phyloP scores from a whole-genome alignment of 2,888 invertebrate genomes.

The Platycheirus albimanus region DNA sequence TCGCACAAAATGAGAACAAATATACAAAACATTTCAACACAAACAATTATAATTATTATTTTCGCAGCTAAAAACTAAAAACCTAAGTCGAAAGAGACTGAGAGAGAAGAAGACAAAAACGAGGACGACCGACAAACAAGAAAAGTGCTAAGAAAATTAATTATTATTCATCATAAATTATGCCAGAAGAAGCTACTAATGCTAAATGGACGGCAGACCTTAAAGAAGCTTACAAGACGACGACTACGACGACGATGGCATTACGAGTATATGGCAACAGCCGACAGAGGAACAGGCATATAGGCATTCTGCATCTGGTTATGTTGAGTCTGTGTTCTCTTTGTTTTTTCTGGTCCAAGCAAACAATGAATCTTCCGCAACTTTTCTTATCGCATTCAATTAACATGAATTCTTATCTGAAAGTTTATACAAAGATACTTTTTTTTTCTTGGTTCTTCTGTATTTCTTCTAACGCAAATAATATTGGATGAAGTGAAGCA shows the following conservation, averaged over 20 bases:
- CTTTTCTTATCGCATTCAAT: slow-evolving; percentile 71
- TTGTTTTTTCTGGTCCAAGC: slow-evolving; percentile 35
- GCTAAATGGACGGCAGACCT: slow-evolving; percentile 21
- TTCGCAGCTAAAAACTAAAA: slow-evolving; percentile 36
- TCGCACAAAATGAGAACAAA: slow-evolving; percentile 48
- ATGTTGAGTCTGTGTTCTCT: neutral
- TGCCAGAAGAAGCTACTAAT: slow-evolving; percentile 18
- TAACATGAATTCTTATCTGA: slow-evolving; percentile 73
- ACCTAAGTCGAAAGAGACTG: slow-evolving; percentile 10
- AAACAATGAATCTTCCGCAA: slow-evolving; percentile 71
- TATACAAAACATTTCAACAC: slow-evolving; percentile 25
- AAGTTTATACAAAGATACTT: slow-evolving; percentile 38
- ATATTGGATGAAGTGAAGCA: neutral
- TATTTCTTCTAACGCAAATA: slow-evolving; percentile 54
- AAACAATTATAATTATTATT: slow-evolving; percentile 43
- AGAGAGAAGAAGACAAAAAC: slow-evolving; percentile 1
- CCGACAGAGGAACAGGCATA: neutral
- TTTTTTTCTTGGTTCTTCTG: slow-evolving; percentile 12
- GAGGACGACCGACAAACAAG: slow-evolving; percentile 7
- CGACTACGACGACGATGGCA: too few relatives aligned
- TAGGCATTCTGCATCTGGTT: slow-evolving; percentile 37
- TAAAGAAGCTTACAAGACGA: slow-evolving; percentile 19
- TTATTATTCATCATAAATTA: slow-evolving; percentile 69
- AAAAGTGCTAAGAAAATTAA: slow-evolving; percentile 61
- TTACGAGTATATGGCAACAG: too few relatives aligned